Base-by-base conservation (phyloP, 2,797 vertebrate species). In the Melanotaenia pygmaea region DNA sequence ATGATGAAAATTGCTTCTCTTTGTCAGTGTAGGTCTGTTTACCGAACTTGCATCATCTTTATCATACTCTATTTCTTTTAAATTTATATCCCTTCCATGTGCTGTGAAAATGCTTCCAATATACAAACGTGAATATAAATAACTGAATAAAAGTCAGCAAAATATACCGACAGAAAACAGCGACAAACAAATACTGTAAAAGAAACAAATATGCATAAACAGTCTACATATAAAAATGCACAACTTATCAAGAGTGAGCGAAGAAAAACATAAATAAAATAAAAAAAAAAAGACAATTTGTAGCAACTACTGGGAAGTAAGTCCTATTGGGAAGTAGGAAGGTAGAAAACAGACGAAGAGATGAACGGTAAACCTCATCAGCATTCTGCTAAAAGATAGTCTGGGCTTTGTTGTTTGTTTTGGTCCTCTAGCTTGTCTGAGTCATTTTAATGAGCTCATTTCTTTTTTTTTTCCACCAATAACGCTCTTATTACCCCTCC, bases 361-460 rank as follows among this genome's bases (percentile, higher is more conserved):
- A 64, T 58, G 77, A 76, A 80, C 58, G 32, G 76, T 82, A 77
- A 88, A 86, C 61, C 90, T 92, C 87, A 92, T 94, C 89, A 90
- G 90, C 89, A 94, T 93, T 93, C 92, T 72, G 82, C 87, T 80
- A 85, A 81, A 88, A 77, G 68, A 88, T 66, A 73, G 91, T 93
- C 90, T 91, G 83, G 82, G 88, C 87, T 90, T 86, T 91, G 88
- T 85, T 91, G 88, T 89, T 90, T 92, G 91, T 91, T 92, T 82
- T 83, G 84, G 77, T 89, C 81, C 81, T 88, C 70, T 47, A 72
- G 85, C 79, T 84, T 77, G 85, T 86, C 86, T 88, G 86, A 86
- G 80, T 78, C 81, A 87, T 91, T 92, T 89, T 92, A 92, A 92
- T 88, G 85, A 91, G 84, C 58, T 43, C 53, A 56, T 79, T 80